A percentile compares a stretch with the other conserved stretches of the same genome.
phyloP scores from a whole-genome alignment of 2,888 invertebrate species.

The Hedya salicella region DNA sequence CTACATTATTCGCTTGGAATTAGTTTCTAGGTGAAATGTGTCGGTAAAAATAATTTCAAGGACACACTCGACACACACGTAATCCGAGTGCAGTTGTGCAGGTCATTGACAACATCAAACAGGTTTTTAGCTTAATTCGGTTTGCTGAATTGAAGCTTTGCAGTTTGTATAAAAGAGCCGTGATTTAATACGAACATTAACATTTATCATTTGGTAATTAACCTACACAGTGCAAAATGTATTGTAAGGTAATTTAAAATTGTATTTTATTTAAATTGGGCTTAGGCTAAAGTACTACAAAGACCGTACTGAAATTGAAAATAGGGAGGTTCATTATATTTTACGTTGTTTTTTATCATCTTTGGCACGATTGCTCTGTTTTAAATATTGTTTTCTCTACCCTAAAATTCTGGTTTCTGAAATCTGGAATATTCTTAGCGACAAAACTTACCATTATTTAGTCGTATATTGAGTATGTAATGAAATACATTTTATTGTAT shows the following conservation, averaged over 20 bases:
- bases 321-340: too few species aligned
- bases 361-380: too few species aligned
- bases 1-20: background rate
- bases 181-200: background rate
- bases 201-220: background rate
- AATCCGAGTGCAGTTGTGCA: slow-evolving; percentile 23
- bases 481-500: too few species aligned
- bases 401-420: too few species aligned
- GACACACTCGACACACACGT: slow-evolving; percentile 36
- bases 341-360: too few species aligned
- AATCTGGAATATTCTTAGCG: too few species aligned
- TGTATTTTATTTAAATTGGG: too few species aligned
- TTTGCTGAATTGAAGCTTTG: background rate
- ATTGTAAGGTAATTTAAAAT: background rate
- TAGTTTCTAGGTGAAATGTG: background rate
- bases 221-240: slow-evolving; percentile 1
- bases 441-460: too few species aligned
- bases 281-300: too few species aligned
- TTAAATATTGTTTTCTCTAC: too few species aligned
- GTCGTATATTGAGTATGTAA: too few species aligned
- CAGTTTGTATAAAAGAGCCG: background rate
- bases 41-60: slow-evolving; percentile 47
- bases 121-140: background rate
- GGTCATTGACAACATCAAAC: slow-evolving; percentile 14
- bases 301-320: too few species aligned